Base-by-base conservation (phyloP, 2,113 vertebrate genomes). In the Terrapene triunguis region DNA sequence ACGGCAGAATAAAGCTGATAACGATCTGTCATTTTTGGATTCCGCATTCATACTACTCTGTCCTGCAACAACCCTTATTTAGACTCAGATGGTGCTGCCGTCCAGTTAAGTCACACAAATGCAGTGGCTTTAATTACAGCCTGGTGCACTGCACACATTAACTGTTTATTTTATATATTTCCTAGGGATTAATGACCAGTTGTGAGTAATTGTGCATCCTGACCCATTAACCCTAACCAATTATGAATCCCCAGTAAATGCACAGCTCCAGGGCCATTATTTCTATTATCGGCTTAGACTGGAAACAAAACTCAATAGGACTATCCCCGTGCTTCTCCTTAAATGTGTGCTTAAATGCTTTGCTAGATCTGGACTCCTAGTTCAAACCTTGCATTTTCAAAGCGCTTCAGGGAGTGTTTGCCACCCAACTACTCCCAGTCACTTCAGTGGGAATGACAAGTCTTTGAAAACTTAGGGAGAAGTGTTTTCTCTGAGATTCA, bases 1-100 rank as follows among this genome's bases (percentile, higher is more conserved):
- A 27, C 5, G 1, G 1, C 0, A 5, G 82, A 44, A 1, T 80
- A 32, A 50, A 69, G 25, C 42, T 44, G 80, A 78, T 44, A n/a
- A 84, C 53, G 5, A 44, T 78, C 38, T 47, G 72, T 8, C 7
- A 0, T 12, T 72, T 53, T 79, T 14, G 85, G 5, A 27, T 42
- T 44, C 42, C 48, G 47, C 24, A 21, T 55, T 50, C 51, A 16
- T 27, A 27, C 42, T 27, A 8, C 42, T 78, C 42, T 47, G 14
- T 25, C 42, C 42, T 78, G 42, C 42, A 47, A 29, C 74, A 78
- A 16, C 3, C 5, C 25, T 92, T 84, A 65, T 88, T 80, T 96
- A 7, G 42, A 79, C 47, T 1, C n/a, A 42, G 57, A 22, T 47
- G 6, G 42, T 7, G 44, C 22, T 51, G 3, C 85, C 9, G n/a